Evolutionary conservation across 2,797 vertebrate genomes (phyloP), one percentile per base, ranked within the genome.

Genomic region (Poecilia velifera): DNA sequence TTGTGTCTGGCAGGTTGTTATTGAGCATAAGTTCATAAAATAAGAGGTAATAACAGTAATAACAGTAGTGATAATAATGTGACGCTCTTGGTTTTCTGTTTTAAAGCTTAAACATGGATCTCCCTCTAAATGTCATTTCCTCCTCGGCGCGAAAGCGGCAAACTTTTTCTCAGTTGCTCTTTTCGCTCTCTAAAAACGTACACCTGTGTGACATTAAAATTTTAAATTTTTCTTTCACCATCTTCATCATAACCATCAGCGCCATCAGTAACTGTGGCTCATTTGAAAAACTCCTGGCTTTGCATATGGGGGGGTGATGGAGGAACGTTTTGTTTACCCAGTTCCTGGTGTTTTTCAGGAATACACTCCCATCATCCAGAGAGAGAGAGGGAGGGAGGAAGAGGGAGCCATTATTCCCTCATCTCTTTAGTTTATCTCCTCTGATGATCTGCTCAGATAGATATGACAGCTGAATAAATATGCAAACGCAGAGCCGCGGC

Each of bases 401-500:
- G 49, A 51, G 7, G 20, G 91, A 94, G 91, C 91, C 92, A 95
- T 95, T 95, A 94, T 95, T 94, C 92, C 91, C 91, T 94, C 93
- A 93, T 95, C 92, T 93, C 89, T 91, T 93, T 93, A 90, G 86
- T 90, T 93, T 95, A 96, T 96, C 95, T 93, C 91, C 89, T 88
- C 91, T 92, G 93, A 95, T 93, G 92, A 95, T 96, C 94, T 91
- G 92, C 90, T 90, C 93, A 89, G 94, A 95, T 95, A 95, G 94
- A 95, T 92, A 90, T 95, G 95, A 94, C 94, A 94, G 92, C 92
- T 95, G 94, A 95, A 96, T 95, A 95, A 95, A 95, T 96, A 95
- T 95, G 94, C 92, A 95, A 94, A 91, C 91, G 83, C 84, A 70
- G 90, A 85, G 86, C 75, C 72, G 76, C 84, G 73, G 92, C 89